phyloP scores from a whole-genome alignment of 2,113 vertebrate genomes.

The Emydocephalus ijimae region DNA sequence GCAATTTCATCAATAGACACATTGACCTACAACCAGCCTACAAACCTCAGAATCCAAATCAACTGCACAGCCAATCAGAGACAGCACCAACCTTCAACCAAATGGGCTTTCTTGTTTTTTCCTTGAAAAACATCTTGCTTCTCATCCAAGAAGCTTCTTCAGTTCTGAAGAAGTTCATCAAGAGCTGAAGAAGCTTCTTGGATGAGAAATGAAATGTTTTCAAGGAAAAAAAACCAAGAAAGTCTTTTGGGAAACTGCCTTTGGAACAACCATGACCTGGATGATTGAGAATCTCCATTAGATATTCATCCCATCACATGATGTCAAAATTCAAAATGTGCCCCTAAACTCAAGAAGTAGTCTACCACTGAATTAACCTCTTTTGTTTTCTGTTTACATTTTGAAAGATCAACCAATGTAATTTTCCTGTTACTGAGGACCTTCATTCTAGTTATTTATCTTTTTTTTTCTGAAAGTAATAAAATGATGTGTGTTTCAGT shows the following conservation, averaged over 20 bases:
- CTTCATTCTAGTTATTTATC: background rate
- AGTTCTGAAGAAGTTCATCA: background rate
- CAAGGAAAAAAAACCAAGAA: background rate
- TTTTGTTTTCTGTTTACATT: background rate
- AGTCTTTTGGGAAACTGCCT: background rate
- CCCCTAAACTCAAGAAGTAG: background rate
- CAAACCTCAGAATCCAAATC: no score
- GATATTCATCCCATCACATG: background rate
- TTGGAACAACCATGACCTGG: background rate
- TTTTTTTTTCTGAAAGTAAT: background rate
- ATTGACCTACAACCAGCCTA: no score
- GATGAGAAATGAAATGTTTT: background rate
- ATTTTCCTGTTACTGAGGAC: background rate
- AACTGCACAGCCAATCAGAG: no score
- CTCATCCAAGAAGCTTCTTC: no score
- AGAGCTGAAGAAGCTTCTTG: background rate
- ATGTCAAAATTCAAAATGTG: background rate
- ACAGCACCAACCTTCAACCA: no score
- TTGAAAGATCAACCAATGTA: background rate
- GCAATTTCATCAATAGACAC: no score
- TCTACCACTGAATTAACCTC: background rate
- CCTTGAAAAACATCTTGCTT: no score
- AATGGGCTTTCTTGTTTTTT: no score
- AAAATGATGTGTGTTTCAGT: background rate
- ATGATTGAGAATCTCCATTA: background rate